Evolutionary conservation across 2,797 vertebrate species (phyloP), one percentile per base, ranked within the genome.

Genomic region (Notolabrus celidotus): DNA sequence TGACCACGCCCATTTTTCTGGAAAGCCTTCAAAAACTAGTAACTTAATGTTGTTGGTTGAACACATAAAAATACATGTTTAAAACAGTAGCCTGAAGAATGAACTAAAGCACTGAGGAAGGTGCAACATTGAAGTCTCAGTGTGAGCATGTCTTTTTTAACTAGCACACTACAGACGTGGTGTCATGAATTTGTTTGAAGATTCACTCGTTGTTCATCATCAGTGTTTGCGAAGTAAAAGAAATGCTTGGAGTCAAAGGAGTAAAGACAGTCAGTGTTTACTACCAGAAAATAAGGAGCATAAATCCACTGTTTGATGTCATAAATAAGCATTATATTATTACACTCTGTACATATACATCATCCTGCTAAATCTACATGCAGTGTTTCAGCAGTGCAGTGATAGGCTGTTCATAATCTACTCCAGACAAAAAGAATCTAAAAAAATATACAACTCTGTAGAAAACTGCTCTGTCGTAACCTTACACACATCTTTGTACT

Each of bases 281-380:
- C 71, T 84, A 67, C 16, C 54, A 84, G 53, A 74, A 63, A 65
- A 66, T n/a, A 49, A 27, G 38, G 34, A 56, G 36, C 57, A 80
- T 20, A 59, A 67, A 78, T 77, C 46, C 75, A 72, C 23, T 4
- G 27, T 51, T 73, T 59, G 20, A 67, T 64, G 43, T 83, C 64
- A 88, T 88, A 90, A 90, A 92, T 88, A 87, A 79, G 49, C 29
- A 82, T 74, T 83, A 77, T 82, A 87, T 84, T 79, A 85, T 74
- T 42, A 83, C 55, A 74, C 72, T 75, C 53, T 86, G 76, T 76
- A 74, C 74, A 79, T 36, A 61, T 51, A 73, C 39, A 17, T 56
- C 33, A 43, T 66, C 34, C 53, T 58, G 45, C 66, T 68, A 56
- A 46, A 53, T 71, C 74, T 65, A 47, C 46, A 47, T 7, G 64